phyloP scores from a whole-genome alignment of 2,113 vertebrate genomes.

The Excalfactoria chinensis region DNA sequence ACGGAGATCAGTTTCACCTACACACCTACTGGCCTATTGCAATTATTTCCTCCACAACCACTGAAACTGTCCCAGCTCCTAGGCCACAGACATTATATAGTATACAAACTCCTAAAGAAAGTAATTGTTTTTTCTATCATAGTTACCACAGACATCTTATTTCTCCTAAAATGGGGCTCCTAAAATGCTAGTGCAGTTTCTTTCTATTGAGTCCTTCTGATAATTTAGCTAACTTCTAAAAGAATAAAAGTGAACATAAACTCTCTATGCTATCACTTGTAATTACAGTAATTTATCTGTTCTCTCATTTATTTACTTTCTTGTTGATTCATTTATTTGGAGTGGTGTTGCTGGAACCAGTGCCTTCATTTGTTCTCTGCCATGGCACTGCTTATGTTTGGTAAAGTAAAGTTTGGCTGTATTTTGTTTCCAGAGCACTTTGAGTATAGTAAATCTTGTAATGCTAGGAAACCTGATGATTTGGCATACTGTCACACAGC shows the following conservation, averaged over 20 bases:
- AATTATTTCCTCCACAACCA: neutral
- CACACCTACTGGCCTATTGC: neutral
- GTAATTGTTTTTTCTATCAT: neutral
- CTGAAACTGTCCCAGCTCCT: neutral
- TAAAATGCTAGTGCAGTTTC: neutral
- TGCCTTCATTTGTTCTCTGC: neutral
- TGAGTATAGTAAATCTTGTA: neutral
- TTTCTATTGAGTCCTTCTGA: neutral
- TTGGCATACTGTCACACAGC: neutral
- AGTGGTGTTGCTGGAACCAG: neutral
- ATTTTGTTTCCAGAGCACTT: neutral
- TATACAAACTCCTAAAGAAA: neutral
- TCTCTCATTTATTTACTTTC: neutral
- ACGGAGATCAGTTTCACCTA: neutral
- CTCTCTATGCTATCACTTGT: neutral
- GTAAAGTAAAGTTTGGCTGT: neutral
- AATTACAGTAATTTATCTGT: neutral
- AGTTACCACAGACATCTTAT: neutral
- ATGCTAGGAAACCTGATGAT: conserved; percentile 24
- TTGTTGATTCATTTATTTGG: neutral
- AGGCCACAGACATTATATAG: neutral
- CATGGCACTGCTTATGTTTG: neutral
- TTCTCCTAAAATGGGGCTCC: neutral
- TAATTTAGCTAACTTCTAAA: conserved; percentile 1
- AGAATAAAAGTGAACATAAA: neutral